Evolutionary conservation across 1,140 invertebrate species (phyloP).

Genomic region (Aethina tumida): DNA sequence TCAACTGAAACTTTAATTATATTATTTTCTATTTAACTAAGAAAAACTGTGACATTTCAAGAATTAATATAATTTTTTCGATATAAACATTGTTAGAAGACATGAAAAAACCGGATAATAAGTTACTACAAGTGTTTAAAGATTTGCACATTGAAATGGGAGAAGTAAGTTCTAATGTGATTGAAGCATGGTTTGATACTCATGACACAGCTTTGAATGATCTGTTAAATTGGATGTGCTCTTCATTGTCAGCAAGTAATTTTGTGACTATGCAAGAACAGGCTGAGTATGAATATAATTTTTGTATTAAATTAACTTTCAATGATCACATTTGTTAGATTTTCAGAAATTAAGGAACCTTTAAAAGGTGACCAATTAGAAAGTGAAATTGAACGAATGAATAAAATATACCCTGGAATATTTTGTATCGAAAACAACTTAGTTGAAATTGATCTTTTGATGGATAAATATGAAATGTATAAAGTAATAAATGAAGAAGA

Average conservation of each 20-base stretch:
- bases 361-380: slow-evolving; percentile 9
- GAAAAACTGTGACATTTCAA: too few species aligned
- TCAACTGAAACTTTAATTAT: too few species aligned
- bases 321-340: not conserved
- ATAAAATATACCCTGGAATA: slow-evolving; percentile 15
- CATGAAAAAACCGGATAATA: too few species aligned
- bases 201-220: slow-evolving; percentile 17
- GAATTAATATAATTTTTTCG: too few species aligned
- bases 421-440: slow-evolving; percentile 17
- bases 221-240: slow-evolving; percentile 23
- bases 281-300: not conserved
- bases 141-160: slow-evolving; percentile 18
- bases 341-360: not conserved
- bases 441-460: slow-evolving; percentile 13
- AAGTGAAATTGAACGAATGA: slow-evolving; percentile 8
- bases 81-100: too few species aligned
- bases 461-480: slow-evolving; percentile 13
- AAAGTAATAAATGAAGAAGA: slow-evolving; percentile 12
- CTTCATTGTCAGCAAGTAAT: slow-evolving; percentile 15
- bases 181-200: slow-evolving; percentile 28
- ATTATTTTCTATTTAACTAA: too few species aligned
- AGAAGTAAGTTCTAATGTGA: slow-evolving; percentile 18
- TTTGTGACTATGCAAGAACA: slow-evolving; percentile 6
- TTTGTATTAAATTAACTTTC: not conserved
- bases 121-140: slow-evolving; percentile 14